phyloP scores from a whole-genome alignment of 30 jellyfish, hydroid and myxozoan species.

The Clytia hemisphaerica region DNA sequence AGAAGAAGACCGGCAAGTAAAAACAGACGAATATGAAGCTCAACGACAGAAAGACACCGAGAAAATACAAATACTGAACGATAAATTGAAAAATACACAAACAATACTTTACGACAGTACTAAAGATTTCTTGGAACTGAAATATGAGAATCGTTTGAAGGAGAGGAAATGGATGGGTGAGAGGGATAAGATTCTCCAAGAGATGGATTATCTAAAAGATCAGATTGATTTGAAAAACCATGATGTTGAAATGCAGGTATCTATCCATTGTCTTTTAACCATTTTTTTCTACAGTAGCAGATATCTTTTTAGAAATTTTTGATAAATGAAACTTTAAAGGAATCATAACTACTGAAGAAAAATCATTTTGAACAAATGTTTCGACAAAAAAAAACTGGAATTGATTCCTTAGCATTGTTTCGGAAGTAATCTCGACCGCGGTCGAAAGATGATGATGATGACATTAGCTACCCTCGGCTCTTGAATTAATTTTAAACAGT shows the following conservation, averaged over 20 bases:
- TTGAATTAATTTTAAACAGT: too few species aligned
- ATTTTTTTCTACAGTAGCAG: too few species aligned
- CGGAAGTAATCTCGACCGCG: too few species aligned
- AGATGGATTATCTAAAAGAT: constrained; percentile 59
- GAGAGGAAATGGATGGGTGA: constrained; percentile 91
- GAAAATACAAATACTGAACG: constrained; percentile 70
- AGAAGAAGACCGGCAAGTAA: constrained; percentile 67
- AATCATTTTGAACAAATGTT: too few species aligned
- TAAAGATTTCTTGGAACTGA: constrained; percentile 71
- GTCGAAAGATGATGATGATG: too few species aligned
- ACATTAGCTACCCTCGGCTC: too few species aligned
- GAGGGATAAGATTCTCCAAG: constrained; percentile 77
- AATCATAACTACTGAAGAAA: too few species aligned
- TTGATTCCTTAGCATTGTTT: too few species aligned
- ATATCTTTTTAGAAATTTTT: too few species aligned
- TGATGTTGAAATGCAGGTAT: constrained; percentile 27
- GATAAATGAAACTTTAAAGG: too few species aligned
- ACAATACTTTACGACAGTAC: constrained; percentile 80
- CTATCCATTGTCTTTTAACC: too few species aligned
- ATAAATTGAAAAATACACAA: constrained; percentile 70
- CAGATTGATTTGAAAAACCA: constrained; percentile 44
- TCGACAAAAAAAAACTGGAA: too few species aligned
- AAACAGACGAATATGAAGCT: constrained; percentile 74
- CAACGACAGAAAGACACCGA: constrained; percentile 66
- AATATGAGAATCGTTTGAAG: constrained; percentile 70